phyloP scores from a whole-genome alignment of 2,797 vertebrate species.

The Hydrocynus forskahlii region DNA sequence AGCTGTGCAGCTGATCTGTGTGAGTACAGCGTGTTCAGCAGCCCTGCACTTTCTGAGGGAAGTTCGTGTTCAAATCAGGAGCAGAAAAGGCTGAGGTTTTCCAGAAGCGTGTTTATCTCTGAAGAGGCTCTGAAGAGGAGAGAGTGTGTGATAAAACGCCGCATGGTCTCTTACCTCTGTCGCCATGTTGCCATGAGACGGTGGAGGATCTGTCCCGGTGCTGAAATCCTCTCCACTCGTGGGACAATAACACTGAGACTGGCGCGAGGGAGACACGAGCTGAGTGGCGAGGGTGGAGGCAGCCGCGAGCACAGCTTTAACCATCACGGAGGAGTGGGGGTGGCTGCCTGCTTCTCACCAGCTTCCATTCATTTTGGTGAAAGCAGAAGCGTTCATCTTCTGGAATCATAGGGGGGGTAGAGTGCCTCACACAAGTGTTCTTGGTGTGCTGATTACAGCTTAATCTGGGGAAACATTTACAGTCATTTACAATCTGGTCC shows the following conservation, averaged over 20 bases:
- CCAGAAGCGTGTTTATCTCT: background rate
- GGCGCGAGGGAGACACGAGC: slow-evolving; percentile 53
- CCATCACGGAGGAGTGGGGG: slow-evolving; percentile 41
- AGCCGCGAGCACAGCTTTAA: slow-evolving; percentile 45
- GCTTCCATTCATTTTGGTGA: slow-evolving; percentile 36
- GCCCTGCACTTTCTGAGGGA: slow-evolving; percentile 4
- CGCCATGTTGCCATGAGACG: slow-evolving; percentile 75
- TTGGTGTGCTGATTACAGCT: background rate
- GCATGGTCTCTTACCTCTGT: slow-evolving; percentile 76
- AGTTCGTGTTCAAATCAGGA: slow-evolving; percentile 19
- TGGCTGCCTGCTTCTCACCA: slow-evolving; percentile 32
- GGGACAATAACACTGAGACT: slow-evolving; percentile 62
- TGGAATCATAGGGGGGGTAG: background rate
- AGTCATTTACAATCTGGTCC: background rate
- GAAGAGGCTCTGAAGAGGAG: slow-evolving; percentile 13
- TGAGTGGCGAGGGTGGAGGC: slow-evolving; percentile 53
- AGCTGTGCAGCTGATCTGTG: slow-evolving; percentile 20
- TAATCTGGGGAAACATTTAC: background rate
- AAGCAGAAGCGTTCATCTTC: slow-evolving; percentile 30
- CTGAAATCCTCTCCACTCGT: slow-evolving; percentile 61
- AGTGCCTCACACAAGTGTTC: background rate
- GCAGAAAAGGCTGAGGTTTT: background rate
- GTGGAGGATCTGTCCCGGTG: slow-evolving; percentile 71
- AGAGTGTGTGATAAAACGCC: background rate
- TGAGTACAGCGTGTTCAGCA: background rate